phyloP scores from a whole-genome alignment of 2,797 vertebrate species.

The Hafferia zeledoni region DNA sequence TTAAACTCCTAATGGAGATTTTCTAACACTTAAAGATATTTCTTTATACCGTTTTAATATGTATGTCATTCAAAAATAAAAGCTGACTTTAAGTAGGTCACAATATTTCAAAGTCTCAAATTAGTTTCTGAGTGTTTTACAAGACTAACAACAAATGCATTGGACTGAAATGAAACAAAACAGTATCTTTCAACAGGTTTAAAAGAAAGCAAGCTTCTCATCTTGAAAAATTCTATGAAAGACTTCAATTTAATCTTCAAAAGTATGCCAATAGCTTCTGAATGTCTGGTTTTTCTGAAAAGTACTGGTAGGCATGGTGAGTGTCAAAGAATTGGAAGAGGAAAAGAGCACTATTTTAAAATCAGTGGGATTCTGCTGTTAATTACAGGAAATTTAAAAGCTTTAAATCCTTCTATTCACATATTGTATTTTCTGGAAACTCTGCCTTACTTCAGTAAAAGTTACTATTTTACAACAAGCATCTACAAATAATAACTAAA shows the following conservation, averaged over 20 bases:
- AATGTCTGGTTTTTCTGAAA: background rate
- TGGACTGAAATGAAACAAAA: background rate
- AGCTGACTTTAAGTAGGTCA: background rate
- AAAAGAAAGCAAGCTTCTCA: background rate
- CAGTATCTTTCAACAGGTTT: background rate
- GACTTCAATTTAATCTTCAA: background rate
- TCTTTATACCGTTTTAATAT: background rate
- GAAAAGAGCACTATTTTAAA: background rate
- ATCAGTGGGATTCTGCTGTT: background rate
- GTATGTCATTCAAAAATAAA: background rate
- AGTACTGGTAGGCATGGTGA: background rate
- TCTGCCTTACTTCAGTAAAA: background rate
- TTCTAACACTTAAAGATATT: background rate
- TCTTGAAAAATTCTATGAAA: background rate
- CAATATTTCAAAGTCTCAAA: background rate
- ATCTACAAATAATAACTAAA: background rate
- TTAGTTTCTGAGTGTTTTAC: background rate
- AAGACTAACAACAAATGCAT: background rate
- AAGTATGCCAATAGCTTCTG: background rate
- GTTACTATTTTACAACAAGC: background rate
- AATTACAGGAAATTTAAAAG: accelerated
- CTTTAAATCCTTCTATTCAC: background rate
- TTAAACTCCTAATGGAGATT: background rate
- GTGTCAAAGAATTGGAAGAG: background rate
- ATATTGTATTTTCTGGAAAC: background rate